A percentile compares a stretch with the other conserved stretches of the same genome.
Conservation (phyloP, 2,113 vertebrate genomes). For the Egretta garzetta region DNA sequence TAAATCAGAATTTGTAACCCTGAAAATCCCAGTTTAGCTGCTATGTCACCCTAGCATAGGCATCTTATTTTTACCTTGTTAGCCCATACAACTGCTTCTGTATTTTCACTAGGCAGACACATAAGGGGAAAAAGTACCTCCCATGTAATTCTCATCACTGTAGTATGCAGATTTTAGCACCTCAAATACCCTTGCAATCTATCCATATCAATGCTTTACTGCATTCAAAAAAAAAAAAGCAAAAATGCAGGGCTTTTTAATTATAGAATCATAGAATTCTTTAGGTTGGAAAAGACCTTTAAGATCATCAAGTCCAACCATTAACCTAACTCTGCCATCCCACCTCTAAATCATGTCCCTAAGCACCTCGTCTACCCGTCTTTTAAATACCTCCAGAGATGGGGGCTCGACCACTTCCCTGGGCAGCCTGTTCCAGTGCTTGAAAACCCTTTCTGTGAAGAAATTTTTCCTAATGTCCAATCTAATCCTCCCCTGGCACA, state of each 20-base stretch:
- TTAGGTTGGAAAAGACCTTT: too few species aligned
- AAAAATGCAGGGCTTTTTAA: not conserved
- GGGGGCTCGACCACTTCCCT: too few species aligned
- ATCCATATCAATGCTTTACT: not conserved
- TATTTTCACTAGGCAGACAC: not conserved
- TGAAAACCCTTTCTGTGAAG: too few species aligned
- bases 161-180: not conserved
- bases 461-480: too few species aligned
- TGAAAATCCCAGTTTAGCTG: not conserved
- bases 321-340: too few species aligned
- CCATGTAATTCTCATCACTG: rapidly evolving
- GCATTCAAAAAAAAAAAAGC: not conserved
- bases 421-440: too few species aligned
- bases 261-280: too few species aligned
- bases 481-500: too few species aligned
- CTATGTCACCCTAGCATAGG: not conserved
- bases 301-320: too few species aligned
- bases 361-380: too few species aligned
- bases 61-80: not conserved
- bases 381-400: too few species aligned
- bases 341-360: too few species aligned
- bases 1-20: not conserved
- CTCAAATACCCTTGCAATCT: not conserved
- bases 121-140: not conserved
- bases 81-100: not conserved